Evolutionary conservation across 2,797 vertebrate species (phyloP).

Genomic region (Chromis chromis): DNA sequence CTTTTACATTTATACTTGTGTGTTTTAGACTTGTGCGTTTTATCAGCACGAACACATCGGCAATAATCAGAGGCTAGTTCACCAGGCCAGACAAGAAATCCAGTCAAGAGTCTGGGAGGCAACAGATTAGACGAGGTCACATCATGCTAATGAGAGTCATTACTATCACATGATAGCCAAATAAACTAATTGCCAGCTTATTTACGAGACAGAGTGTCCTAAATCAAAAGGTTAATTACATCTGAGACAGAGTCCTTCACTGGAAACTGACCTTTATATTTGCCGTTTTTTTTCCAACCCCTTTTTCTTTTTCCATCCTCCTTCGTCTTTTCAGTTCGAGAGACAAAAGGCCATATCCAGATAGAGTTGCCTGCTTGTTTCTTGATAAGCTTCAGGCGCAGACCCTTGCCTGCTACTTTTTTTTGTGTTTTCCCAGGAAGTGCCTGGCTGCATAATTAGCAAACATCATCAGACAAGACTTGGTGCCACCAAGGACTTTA

Average conservation of each 20-base stretch:
- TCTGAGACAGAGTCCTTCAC: constrained; percentile 85
- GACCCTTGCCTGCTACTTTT: constrained; percentile 90
- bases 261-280: constrained; percentile 84
- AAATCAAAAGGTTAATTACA: constrained; percentile 88
- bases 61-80: constrained; percentile 63
- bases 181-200: constrained; percentile 85
- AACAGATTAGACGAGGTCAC: constrained; percentile 84
- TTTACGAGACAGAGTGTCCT: constrained; percentile 80
- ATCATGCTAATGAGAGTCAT: constrained; percentile 85
- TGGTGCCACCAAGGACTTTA: constrained; percentile 88
- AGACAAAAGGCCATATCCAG: constrained; percentile 86
- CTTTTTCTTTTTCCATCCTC: constrained; percentile 44
- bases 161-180: constrained; percentile 84
- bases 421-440: constrained; percentile 86
- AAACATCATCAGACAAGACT: constrained; percentile 97
- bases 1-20: constrained; percentile 35
- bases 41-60: constrained; percentile 59
- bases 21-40: constrained; percentile 1
- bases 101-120: constrained; percentile 70
- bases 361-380: constrained; percentile 91
- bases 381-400: constrained; percentile 94
- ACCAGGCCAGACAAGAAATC: constrained; percentile 56
- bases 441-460: constrained; percentile 96
- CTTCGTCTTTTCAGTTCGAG: constrained; percentile 40
- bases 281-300: neutral